Evolutionary conservation across 2,888 invertebrate genomes (phyloP), one percentile per base, ranked within the genome.

Genomic region (Erpobdella octoculata): DNA sequence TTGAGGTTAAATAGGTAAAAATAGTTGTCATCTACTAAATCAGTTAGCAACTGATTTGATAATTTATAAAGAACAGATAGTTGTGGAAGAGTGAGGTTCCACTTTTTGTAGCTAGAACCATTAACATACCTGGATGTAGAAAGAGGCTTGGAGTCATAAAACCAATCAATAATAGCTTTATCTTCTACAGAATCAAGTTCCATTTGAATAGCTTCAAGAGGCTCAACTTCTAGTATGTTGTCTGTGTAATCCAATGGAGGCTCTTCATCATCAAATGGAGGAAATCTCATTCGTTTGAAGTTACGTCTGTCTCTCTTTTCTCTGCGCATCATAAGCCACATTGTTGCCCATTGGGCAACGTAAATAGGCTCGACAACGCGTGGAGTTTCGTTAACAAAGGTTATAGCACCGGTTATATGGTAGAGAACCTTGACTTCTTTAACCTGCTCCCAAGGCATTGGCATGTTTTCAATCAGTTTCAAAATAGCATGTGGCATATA

Each of bases 301-400:
- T 98, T 98, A 37, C 97, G 88, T 82, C 98, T 90, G 86, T 98
- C 98, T 75, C 98, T 87, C 84, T 99, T 98, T 82, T 99, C 97
- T 78, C 98, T 88, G 77, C 98, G 87, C 97, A 99, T 97, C 96
- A 98, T 98, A 78, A 99, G 97, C 98, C 98, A 99, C 97, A 99
- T 98, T 0, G 97, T 94, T 59, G 96, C 97, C 98, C 98, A 99
- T 81, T 99, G 98, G 0, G 97, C 97, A 77, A 99, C 95, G 82
- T 97, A 99, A 5, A 97, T 91, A 0, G 98, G 98, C 81, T 99
- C 98, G 78, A 98, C 91, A 2, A 97, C 95, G 94, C 97, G 96
- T 1, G 98, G 98, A 79, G 98, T 98, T 86, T 99, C 98, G 85
- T 99, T 98, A 3, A 98, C 96, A 85, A 99, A 99, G 8, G 98